Evolutionary conservation across 2,113 vertebrate species (phyloP), one percentile per base, ranked within the genome.

Genomic region (Archocentrus centrarchus): DNA sequence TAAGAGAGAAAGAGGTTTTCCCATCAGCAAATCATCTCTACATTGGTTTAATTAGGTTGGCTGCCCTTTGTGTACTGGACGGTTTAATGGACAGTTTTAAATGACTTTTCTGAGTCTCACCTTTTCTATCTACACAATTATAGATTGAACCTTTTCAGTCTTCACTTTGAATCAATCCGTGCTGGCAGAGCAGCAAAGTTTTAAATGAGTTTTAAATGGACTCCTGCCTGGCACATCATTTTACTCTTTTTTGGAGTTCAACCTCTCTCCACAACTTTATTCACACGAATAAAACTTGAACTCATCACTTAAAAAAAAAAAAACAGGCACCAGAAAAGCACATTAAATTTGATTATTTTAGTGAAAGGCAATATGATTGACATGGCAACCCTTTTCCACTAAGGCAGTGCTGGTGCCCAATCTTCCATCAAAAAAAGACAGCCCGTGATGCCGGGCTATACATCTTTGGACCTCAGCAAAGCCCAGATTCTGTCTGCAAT

Each of bases 11-110:
- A 79, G 85, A 85, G 57, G 47, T 61, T 79, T 87, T 84, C 62
- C 62, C 82, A 92, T 94, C 89, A 87, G 85, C 59, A 85, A 83
- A 90, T 85, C 13, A 77, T 81, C 85, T 66, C 81, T 87, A 89
- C 62, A 64, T 78, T 86, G 50, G 59, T 90, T 89, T 91, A 92
- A 95, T 95, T 91, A 90, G 86, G 83, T 86, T 79, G 70, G 44
- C 77, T 70, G 83, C 80, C 80, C 90, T 91, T 93, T 91, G 88
- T 91, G 87, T 70, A 84, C 86, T 77, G 76, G 83, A 59, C 59
- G 24, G 17, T 79, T 91, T 86, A 89, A 88, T 75, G 63, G 84
- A 86, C 85, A 83, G 30, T 50, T 82, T 87, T 13, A 87, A 93
- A 88, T 59, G 78, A 84, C 82, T 92, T 87, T 84, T 79, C 76